Evolutionary conservation across 2,113 vertebrate species (phyloP), one percentile per base, ranked within the genome.

Genomic region (Donacobius atricapilla): DNA sequence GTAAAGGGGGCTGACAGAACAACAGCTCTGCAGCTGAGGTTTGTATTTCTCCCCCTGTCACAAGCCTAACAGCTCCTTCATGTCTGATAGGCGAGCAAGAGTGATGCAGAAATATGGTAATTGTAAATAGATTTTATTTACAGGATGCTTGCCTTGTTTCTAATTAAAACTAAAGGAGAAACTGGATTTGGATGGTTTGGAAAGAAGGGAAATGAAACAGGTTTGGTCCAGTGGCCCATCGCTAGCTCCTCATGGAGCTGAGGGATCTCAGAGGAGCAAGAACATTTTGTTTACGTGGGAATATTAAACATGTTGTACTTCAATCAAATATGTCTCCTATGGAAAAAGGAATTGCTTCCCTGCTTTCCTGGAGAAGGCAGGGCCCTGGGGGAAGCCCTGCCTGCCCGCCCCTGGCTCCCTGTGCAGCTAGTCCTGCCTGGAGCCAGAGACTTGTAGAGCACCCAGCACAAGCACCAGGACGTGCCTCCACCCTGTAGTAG

Each of bases 291-390:
- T 86, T 20, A 23, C 13, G 14, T 0, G 0, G 1, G 25, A 21
- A 31, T 25, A 5, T 8, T 42, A 33, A 39, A 21, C 24, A 25
- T 0, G 0, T 13, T 1, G 0, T 10, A 0, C 3, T 19, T 22
- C 14, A n/a, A 22, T 18, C 50, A 65, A 39, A 35, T 4, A 24
- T 6, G 5, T 2, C 24, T 11, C 42, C 73, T 14, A 2, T 1
- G 12, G 50, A 24, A 35, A 54, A 28, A n/a, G 17, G 2, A 5
- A 35, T 33, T 13, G 1, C 30, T 45, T 45, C 18, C 6, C 7
- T 61, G 47, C 18, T 63, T 11, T 53, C 42, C 50, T 44, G 22
- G 37, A 44, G 15, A 35, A 65, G 21, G 31, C 13, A 40, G 15
- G 27, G 39, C 4, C 57, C 53, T 25, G 51, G 68, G 6, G 13